Conservation (phyloP, 2,113 vertebrate genomes). For the Sphyrna mokarran region DNA sequence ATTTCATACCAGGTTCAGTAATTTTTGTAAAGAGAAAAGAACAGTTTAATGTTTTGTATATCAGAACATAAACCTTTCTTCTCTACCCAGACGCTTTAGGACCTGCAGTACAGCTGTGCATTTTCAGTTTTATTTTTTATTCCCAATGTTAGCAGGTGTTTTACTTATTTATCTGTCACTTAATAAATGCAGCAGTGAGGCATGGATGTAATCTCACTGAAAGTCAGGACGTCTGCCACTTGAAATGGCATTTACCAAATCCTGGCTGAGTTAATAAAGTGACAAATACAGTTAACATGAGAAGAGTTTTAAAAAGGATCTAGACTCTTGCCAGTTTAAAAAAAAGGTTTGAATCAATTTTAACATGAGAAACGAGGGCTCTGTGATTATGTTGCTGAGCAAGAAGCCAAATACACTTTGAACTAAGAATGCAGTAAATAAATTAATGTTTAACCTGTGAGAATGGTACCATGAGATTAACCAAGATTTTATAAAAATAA, state of each 20-base stretch:
- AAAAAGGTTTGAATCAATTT: neutral
- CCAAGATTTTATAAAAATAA: neutral
- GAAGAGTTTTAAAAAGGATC: neutral
- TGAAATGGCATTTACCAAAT: neutral
- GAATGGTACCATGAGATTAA: neutral
- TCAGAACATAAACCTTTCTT: neutral
- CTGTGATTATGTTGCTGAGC: neutral
- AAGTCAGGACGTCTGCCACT: neutral
- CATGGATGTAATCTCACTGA: neutral
- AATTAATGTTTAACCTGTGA: neutral
- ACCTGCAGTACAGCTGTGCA: neutral
- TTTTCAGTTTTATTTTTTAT: neutral
- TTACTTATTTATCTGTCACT: neutral
- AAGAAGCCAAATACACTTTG: neutral
- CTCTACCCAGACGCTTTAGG: neutral
- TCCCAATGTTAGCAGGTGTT: neutral
- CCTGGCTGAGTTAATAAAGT: neutral
- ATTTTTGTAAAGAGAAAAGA: neutral
- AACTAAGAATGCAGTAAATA: neutral
- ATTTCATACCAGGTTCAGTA: neutral
- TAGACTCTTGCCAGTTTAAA: neutral
- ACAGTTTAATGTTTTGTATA: neutral
- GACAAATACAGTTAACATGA: neutral
- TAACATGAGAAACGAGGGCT: neutral
- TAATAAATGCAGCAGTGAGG: neutral